Evolutionary conservation across 2,888 invertebrate genomes (phyloP).

Genomic region (Eutolmus rufibarbis): DNA sequence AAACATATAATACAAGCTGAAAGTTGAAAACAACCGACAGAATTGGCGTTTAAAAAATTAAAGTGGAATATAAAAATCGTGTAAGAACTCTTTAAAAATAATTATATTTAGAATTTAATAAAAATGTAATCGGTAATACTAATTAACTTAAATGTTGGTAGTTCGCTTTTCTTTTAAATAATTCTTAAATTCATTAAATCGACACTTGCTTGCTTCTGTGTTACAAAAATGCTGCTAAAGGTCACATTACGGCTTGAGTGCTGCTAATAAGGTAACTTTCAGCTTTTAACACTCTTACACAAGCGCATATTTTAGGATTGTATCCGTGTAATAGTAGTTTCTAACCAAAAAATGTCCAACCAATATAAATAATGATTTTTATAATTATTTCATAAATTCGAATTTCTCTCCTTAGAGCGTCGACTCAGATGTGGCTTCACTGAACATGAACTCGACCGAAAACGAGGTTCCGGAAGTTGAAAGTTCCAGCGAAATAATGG

Average conservation of each 20-base stretch:
- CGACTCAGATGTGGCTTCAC: conserved; percentile 81
- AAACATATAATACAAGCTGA: too few relatives aligned
- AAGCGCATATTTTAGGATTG: neutral
- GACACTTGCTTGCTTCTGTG: conserved; percentile 20
- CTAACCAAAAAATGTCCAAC: neutral
- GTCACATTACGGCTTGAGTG: conserved; percentile 34
- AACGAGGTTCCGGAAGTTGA: conserved; percentile 75
- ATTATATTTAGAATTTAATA: too few relatives aligned
- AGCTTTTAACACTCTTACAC: conserved; percentile 22
- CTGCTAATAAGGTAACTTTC: conserved; percentile 26
- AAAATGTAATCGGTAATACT: too few relatives aligned
- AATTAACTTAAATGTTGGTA: neutral
- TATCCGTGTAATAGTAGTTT: neutral
- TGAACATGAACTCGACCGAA: conserved; percentile 76
- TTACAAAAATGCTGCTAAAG: conserved; percentile 12
- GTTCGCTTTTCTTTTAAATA: neutral
- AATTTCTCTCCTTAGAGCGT: conserved; percentile 71
- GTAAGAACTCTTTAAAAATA: too few relatives aligned
- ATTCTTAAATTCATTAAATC: neutral
- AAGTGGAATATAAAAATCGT: too few relatives aligned
- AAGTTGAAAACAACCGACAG: too few relatives aligned
- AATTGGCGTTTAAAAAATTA: too few relatives aligned
- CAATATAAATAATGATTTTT: neutral
- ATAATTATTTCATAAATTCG: conserved; percentile 8
- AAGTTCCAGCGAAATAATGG: conserved; percentile 72